Base-by-base conservation (phyloP, 2,113 vertebrate species). In the Neomonachus schauinslandi region DNA sequence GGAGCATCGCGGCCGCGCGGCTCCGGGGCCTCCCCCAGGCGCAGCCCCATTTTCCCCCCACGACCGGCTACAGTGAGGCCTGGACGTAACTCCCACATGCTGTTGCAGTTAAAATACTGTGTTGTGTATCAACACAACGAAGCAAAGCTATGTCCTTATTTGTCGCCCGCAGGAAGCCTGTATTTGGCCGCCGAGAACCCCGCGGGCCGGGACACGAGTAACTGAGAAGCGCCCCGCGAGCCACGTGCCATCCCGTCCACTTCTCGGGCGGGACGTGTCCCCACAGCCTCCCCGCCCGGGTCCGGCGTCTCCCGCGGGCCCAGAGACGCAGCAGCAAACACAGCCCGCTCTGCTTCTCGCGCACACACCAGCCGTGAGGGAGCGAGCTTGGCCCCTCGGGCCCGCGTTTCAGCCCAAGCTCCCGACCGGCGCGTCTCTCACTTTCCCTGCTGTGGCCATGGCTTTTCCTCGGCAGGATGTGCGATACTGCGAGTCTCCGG, bases 151-250 rank as follows among this genome's bases (percentile, higher is more conserved):
- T 36, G 61, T 63, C 51, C 91, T 87, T 86, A 71, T 71, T 97
- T 92, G 92, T 89, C 72, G 21, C 74, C 95, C 85, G 97, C 65
- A 95, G 83, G 72, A 97, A 98, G 96, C 15, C 81, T 96, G 79
- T 65, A 55, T 11, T 33, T 71, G 74, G 82, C 42, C 74, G 15
- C 77, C 76, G 76, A 96, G 71, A 97, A 97, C 55, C 93, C 16
- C 8, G n/a, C 16, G 79, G 33, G 95, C 46, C 31, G 87, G 49
- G 92, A 53, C 57, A 97, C 96, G 79, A 98, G 98, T 98, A 97
- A 98, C 97, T 97, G 71, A 98, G 82, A 96, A 90, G 85, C 1
- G 53, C 26, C 93, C 63, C 85, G 83, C 46, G 46, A 94, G 97
- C 94, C 97, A 69, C 59, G 1, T 83, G 87, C 95, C 91, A 53